Conservation (phyloP, 2,888 invertebrate species). For the Eurytoma adleriae region DNA sequence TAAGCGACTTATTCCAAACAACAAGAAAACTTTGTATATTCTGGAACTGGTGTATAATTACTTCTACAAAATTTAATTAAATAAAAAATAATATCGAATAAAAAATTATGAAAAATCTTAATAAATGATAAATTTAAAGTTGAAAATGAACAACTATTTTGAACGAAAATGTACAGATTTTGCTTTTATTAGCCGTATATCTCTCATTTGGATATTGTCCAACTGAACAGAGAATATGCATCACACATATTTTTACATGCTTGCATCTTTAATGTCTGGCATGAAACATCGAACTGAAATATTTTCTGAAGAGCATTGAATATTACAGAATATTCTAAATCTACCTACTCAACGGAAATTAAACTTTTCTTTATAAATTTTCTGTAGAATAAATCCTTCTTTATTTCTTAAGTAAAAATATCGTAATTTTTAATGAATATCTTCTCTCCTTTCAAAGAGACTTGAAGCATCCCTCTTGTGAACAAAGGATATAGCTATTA, state of each 20-base stretch:
- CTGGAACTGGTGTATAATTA: too few species aligned
- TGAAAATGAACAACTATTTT: too few species aligned
- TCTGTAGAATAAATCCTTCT: neutral
- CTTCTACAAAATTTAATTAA: too few species aligned
- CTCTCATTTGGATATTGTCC: conserved; percentile 21
- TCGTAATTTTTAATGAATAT: conserved; percentile 36
- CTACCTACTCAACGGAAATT: neutral
- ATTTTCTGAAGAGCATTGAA: neutral
- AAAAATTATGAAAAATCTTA: too few species aligned
- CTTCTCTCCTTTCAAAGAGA: conserved; percentile 11
- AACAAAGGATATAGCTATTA: conserved; percentile 44
- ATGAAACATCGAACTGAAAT: neutral
- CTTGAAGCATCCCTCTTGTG: conserved; percentile 15
- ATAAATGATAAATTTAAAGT: too few species aligned
- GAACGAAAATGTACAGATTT: neutral
- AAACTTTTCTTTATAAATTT: neutral
- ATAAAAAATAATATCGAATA: too few species aligned
- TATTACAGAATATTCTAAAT: neutral
- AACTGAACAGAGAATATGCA: neutral
- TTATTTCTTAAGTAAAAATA: neutral
- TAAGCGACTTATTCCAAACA: too few species aligned
- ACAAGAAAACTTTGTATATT: too few species aligned
- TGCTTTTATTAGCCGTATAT: neutral
- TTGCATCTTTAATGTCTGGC: neutral
- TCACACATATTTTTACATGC: neutral